Conservation (phyloP, 1,140 invertebrate genomes). For the Pseudomyrmex flavicornis region DNA sequence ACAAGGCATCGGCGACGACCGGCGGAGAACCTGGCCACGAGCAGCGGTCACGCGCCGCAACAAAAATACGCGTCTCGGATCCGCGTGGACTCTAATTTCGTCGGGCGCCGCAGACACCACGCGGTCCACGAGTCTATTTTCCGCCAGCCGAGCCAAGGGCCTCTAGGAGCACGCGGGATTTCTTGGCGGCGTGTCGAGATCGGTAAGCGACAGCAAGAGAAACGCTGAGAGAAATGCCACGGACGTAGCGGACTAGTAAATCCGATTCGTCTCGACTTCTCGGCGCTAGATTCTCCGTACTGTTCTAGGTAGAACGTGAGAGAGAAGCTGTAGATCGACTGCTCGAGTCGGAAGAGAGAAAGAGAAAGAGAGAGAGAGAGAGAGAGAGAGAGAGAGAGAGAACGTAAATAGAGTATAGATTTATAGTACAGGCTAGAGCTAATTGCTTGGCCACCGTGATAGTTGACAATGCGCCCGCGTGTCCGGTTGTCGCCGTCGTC, state of each 20-base stretch:
- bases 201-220: not conserved
- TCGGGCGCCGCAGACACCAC: conserved; percentile 82
- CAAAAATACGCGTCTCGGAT: conserved; percentile 77
- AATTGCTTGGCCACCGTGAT: conserved; percentile 70
- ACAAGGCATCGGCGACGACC: conserved; percentile 5
- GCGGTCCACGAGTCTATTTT: conserved; percentile 80
- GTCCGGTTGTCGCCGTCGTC: conserved; percentile 11
- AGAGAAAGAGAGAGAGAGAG: not conserved
- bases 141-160: conserved; percentile 61
- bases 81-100: conserved; percentile 83
- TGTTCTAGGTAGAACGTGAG: conserved; percentile 34
- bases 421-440: conserved; percentile 57
- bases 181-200: conserved; percentile 63
- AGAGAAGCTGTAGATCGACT: conserved; percentile 7
- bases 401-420: conserved; percentile 2
- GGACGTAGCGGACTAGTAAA: conserved; percentile 46
- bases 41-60: conserved; percentile 61
- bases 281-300: conserved; percentile 17
- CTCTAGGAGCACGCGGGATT: conserved; percentile 71
- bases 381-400: conserved; percentile 20
- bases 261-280: conserved; percentile 58
- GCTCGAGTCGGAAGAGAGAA: not conserved
- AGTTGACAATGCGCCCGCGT: conserved; percentile 72
- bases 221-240: conserved; percentile 43
- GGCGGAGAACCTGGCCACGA: conserved; percentile 50